Conservation (phyloP, 2,113 vertebrate species). For the Limanda limanda region DNA sequence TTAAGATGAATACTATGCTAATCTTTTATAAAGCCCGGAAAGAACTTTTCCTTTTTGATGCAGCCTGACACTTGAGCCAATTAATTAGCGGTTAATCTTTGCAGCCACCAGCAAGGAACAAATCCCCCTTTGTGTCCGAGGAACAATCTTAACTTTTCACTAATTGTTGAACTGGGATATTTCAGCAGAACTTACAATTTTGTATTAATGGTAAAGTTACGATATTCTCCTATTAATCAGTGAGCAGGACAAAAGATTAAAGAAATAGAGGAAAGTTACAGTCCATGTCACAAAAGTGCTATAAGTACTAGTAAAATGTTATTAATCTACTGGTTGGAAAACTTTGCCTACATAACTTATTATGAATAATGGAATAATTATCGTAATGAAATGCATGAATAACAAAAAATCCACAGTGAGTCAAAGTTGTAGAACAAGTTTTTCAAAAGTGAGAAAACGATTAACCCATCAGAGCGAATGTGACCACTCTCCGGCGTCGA, state of each 20-base stretch:
- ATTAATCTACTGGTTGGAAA: not conserved
- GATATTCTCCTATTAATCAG: no score
- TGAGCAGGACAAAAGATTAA: no score
- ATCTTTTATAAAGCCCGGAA: slow-evolving; percentile 3
- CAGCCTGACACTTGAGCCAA: slow-evolving; percentile 7
- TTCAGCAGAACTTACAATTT: no score
- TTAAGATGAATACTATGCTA: slow-evolving; percentile 22
- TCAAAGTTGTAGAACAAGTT: not conserved
- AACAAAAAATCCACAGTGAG: not conserved
- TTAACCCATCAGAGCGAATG: slow-evolving; percentile 4
- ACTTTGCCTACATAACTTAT: not conserved
- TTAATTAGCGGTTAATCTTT: slow-evolving; percentile 26
- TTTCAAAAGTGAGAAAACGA: not conserved
- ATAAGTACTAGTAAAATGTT: no score
- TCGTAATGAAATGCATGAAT: no score
- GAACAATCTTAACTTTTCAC: not conserved
- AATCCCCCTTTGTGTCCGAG: not conserved
- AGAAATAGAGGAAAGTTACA: no score
- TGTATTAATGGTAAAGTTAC: no score
- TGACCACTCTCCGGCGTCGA: not conserved
- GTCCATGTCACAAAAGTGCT: no score
- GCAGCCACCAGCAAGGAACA: not conserved
- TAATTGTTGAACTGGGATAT: not conserved
- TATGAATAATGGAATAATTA: not conserved
- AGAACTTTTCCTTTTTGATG: not conserved